Conservation (phyloP, 2,797 vertebrate species). For the Carduelis carduelis region DNA sequence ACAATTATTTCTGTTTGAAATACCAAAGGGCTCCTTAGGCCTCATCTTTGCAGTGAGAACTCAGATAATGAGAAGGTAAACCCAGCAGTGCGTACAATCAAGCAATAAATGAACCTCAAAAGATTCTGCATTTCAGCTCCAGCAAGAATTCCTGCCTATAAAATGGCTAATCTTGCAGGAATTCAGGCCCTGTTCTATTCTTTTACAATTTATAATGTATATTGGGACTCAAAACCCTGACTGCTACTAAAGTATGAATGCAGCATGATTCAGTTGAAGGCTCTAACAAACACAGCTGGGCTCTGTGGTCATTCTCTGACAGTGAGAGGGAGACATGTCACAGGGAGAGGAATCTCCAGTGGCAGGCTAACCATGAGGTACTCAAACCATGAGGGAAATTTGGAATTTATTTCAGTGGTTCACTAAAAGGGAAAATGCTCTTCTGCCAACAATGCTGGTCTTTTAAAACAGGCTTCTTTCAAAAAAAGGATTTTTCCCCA, state of each 20-base stretch:
- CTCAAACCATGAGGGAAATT: neutral
- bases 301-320: neutral
- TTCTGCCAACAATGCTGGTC: neutral
- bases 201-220: neutral
- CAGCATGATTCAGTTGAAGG: neutral
- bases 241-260: neutral
- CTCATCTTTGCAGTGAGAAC: slow-evolving; percentile 23
- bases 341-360: neutral
- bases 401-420: neutral
- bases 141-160: slow-evolving; percentile 10
- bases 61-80: slow-evolving; percentile 49
- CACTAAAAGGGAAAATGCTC: neutral
- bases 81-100: neutral
- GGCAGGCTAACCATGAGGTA: neutral
- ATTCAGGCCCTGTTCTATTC: neutral
- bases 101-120: slow-evolving; percentile 61
- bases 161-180: slow-evolving; percentile 38
- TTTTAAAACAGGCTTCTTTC: neutral
- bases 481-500: neutral
- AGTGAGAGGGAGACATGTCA: neutral
- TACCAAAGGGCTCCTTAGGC: slow-evolving; percentile 43
- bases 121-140: slow-evolving; percentile 28
- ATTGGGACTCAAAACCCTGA: neutral
- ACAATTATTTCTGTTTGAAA: slow-evolving; percentile 49
- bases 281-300: neutral